Conservation (phyloP, 2,113 vertebrate genomes). For the Gymnorhina tibicen region DNA sequence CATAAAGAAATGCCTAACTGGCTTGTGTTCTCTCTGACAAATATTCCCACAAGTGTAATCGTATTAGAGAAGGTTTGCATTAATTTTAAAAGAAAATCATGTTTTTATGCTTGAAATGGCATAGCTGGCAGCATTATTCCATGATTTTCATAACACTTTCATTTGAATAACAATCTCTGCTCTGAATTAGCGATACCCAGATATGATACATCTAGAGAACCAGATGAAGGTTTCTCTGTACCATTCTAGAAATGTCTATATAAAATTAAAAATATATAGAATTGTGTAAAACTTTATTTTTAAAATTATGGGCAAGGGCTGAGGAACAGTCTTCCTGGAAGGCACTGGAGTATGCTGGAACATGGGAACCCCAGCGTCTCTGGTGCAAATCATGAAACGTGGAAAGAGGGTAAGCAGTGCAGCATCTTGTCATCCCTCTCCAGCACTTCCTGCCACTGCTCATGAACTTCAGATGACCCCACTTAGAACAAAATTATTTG, state of each 20-base stretch:
- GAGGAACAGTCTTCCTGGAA: neutral
- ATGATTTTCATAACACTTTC: neutral
- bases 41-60: neutral
- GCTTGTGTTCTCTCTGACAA: neutral
- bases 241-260: neutral
- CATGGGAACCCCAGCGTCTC: accelerated
- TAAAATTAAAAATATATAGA: neutral
- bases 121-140: neutral
- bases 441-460: neutral
- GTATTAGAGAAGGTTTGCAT: neutral
- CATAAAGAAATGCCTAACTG: conserved; percentile 24
- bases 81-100: conserved; percentile 6
- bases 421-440: neutral
- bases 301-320: neutral
- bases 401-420: neutral
- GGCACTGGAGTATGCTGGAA: neutral
- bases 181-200: neutral
- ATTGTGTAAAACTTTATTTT: neutral
- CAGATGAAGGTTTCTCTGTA: neutral
- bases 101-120: neutral
- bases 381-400: neutral
- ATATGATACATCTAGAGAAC: neutral
- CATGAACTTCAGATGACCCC: neutral
- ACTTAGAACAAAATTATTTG: neutral
- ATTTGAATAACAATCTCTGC: neutral